Evolutionary conservation across 2,797 vertebrate species (phyloP).

Genomic region (Chrysocyon brachyurus): DNA sequence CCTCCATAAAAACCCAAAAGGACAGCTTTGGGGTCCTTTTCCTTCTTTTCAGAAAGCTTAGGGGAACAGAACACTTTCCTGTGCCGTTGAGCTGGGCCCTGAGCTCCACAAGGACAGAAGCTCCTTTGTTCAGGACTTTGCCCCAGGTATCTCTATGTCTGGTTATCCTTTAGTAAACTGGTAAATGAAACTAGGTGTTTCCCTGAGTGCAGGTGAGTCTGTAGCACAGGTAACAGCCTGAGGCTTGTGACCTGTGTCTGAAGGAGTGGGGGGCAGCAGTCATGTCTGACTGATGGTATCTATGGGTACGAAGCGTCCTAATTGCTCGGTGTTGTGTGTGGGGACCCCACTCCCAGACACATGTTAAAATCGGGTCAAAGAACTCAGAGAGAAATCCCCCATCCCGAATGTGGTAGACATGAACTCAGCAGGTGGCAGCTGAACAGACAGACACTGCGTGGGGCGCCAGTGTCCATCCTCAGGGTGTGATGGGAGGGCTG

Average conservation of each 20-base stretch:
- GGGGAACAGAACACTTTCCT: neutral
- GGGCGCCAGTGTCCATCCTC: neutral
- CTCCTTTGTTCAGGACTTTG: neutral
- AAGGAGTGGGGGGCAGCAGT: neutral
- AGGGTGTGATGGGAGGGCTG: neutral
- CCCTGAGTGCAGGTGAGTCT: neutral
- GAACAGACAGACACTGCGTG: neutral
- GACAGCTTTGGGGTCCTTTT: neutral
- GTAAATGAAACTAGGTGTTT: neutral
- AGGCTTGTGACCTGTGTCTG: neutral
- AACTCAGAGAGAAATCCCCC: neutral
- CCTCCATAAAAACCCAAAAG: neutral
- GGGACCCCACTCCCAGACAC: neutral
- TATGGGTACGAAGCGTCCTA: neutral
- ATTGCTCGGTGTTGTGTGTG: neutral
- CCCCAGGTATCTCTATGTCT: neutral
- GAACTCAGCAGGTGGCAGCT: neutral
- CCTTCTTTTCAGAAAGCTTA: neutral
- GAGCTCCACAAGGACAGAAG: neutral
- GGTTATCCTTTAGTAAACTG: neutral
- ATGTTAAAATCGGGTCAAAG: neutral
- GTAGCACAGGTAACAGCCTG: neutral
- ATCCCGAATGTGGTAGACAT: neutral
- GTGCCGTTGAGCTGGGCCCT: neutral
- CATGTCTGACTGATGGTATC: rapidly evolving